Conservation (phyloP, 2,113 vertebrate species). For the Crocuta crocuta region DNA sequence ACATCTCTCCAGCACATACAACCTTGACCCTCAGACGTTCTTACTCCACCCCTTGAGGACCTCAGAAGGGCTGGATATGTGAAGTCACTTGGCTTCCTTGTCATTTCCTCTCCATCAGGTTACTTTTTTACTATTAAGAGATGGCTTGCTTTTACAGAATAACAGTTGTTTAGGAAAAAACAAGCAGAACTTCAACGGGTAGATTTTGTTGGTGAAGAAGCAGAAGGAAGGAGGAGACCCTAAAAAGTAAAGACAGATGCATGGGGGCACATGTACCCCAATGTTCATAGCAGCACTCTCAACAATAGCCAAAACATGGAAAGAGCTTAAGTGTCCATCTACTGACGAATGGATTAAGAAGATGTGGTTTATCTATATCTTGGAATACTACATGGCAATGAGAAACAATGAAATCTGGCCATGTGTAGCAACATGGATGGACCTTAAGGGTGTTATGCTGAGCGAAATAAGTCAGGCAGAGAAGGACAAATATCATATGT, state of each 20-base stretch:
- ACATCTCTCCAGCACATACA: not conserved
- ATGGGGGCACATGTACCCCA: too few species aligned
- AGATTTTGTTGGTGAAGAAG: not conserved
- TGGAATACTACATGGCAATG: too few species aligned
- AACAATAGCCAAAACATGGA: too few species aligned
- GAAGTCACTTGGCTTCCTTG: not conserved
- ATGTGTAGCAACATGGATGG: too few species aligned
- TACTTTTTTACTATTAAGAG: not conserved
- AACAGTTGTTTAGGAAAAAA: not conserved
- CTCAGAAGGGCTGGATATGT: fast-evolving
- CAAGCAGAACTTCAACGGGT: not conserved
- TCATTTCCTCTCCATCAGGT: not conserved
- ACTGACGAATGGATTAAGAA: too few species aligned
- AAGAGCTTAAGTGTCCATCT: too few species aligned
- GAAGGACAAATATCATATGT: too few species aligned
- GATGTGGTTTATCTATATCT: too few species aligned
- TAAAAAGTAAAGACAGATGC: not conserved
- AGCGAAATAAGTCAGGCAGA: too few species aligned
- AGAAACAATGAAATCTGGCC: too few species aligned
- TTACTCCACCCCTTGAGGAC: not conserved
- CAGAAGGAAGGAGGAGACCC: not conserved
- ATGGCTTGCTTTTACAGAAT: conserved; percentile 2
- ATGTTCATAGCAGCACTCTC: too few species aligned
- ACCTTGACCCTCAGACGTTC: fast-evolving
- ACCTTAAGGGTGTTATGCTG: too few species aligned